phyloP scores from a whole-genome alignment of 2,797 vertebrate species.

The Atherinosoma microstoma region DNA sequence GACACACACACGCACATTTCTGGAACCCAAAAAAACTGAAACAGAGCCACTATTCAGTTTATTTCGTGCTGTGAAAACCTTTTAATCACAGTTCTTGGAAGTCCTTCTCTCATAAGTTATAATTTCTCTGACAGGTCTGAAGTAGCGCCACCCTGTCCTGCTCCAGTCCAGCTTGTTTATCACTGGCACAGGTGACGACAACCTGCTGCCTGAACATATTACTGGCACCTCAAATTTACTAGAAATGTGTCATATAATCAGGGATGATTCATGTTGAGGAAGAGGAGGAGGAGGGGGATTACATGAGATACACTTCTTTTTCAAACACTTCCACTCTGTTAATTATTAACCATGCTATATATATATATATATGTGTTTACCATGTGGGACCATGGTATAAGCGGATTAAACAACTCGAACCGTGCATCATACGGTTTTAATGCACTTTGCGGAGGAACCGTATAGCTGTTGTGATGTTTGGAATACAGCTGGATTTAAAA shows the following conservation, averaged over 20 bases:
- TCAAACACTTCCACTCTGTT: slow-evolving; percentile 2
- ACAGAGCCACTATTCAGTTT: neutral
- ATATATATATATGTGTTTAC: no score
- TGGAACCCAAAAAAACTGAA: neutral
- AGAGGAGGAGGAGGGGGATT: neutral
- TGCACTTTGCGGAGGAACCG: no score
- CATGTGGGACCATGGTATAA: no score
- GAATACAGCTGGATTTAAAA: no score
- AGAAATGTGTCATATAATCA: slow-evolving; percentile 19
- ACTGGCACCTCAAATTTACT: neutral
- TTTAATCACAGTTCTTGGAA: neutral
- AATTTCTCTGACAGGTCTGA: slow-evolving; percentile 3
- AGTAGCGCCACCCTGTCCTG: neutral
- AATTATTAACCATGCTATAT: neutral
- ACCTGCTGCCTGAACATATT: neutral
- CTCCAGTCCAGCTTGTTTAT: neutral
- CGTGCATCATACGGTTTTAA: no score
- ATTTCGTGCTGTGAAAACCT: neutral
- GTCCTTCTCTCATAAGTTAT: neutral
- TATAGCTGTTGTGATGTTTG: no score
- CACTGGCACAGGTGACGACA: neutral
- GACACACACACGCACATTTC: neutral
- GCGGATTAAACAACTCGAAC: no score
- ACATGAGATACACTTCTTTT: neutral
- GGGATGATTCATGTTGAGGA: neutral